phyloP scores from a whole-genome alignment of 2,888 invertebrate species.

The Blera fallax region DNA sequence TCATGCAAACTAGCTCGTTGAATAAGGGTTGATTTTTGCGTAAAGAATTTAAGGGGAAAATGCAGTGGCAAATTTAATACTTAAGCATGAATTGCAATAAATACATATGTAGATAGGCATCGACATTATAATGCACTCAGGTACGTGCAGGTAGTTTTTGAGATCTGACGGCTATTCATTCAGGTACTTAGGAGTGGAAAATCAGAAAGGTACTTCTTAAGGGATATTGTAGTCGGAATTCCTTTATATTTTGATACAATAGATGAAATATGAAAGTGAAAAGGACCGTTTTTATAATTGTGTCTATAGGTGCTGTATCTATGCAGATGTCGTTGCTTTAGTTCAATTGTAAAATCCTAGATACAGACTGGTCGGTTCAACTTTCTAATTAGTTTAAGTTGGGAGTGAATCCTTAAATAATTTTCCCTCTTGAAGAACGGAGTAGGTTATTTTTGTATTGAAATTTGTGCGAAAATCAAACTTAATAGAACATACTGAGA shows the following conservation, averaged over 20 bases:
- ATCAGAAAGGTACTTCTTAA: not conserved
- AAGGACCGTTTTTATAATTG: no score
- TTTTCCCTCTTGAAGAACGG: no score
- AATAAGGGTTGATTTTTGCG: not conserved
- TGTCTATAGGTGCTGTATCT: no score
- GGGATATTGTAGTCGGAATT: not conserved
- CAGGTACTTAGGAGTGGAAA: not conserved
- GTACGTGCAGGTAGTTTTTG: not conserved
- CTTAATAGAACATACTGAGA: no score
- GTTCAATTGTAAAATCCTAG: no score
- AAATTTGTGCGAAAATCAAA: no score
- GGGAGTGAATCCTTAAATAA: no score
- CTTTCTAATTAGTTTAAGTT: no score
- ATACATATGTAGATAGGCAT: not conserved
- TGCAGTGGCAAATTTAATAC: constrained; percentile 13
- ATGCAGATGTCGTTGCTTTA: no score
- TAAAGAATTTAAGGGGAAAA: constrained; percentile 7
- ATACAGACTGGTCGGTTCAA: no score
- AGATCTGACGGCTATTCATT: not conserved
- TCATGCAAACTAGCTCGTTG: not conserved
- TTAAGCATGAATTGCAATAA: not conserved
- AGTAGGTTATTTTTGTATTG: no score
- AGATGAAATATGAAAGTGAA: no score
- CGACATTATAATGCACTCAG: not conserved
- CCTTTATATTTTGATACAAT: not conserved